A percentile compares a stretch with the other conserved stretches of the same genome.
These are phyloP conservation scores for Metacarcinus magister DNA, from an alignment of 2,888 invertebrate species.

Conservation along the genomic window DNA sequence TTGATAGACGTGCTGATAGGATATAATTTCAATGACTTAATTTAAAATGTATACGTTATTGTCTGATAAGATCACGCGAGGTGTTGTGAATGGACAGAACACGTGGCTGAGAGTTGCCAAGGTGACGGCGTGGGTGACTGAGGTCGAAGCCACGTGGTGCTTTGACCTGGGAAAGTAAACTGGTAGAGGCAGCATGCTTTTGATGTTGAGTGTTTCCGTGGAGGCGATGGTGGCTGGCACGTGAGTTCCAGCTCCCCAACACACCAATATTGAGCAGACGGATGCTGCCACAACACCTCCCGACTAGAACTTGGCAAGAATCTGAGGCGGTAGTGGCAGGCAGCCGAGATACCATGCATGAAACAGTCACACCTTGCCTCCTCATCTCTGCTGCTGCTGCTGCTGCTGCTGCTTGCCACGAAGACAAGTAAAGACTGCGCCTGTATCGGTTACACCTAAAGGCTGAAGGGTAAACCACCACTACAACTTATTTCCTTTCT, in stretches of 20 bases:
- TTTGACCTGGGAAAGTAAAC: too few species aligned
- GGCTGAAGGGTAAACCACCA: conserved; percentile 79
- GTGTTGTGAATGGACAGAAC: too few species aligned
- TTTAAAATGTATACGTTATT: too few species aligned
- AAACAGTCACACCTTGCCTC: conserved; percentile 68
- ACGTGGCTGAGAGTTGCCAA: too few species aligned
- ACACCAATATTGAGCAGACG: conserved; percentile 57
- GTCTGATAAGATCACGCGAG: too few species aligned
- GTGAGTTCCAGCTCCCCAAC: conserved; percentile 62
- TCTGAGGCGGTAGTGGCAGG: conserved; percentile 72
- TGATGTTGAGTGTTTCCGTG: conserved; percentile 80
- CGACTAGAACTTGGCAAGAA: conserved; percentile 64
- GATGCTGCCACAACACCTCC: conserved; percentile 64
- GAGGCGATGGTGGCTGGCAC: conserved; percentile 76
- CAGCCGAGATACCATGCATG: conserved; percentile 66
- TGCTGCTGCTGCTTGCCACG: conserved; percentile 78
- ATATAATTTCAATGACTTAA: too few species aligned
- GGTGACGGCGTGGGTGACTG: too few species aligned
- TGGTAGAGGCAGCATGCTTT: conserved; percentile 80
- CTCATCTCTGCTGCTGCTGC: conserved; percentile 69
- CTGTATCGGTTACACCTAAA: conserved; percentile 76
- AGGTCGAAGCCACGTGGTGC: too few species aligned
- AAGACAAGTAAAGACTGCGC: conserved; percentile 75
- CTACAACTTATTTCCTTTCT: too few species aligned
- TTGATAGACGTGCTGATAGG: too few species aligned